These are phyloP conservation scores for Pyrrhura leucotis DNA, from an alignment of 2,797 vertebrate genomes.

Conservation along the genomic window DNA sequence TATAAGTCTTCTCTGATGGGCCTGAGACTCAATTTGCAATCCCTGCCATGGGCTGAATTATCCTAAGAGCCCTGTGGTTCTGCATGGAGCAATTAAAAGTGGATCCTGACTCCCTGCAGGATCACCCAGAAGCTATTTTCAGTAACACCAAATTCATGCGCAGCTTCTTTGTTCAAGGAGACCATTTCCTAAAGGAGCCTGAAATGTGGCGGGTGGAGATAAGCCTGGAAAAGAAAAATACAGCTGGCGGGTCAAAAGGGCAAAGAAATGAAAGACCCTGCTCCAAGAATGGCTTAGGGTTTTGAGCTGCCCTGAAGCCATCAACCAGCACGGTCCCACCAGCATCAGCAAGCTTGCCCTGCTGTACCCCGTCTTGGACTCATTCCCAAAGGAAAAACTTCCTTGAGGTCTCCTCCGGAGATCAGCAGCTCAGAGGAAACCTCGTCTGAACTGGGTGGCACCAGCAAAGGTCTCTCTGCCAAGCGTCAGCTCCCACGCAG, in stretches of 20 bases:
- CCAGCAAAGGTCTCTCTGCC: background rate
- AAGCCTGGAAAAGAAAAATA: conserved; percentile 56
- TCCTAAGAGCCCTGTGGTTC: background rate
- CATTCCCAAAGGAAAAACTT: background rate
- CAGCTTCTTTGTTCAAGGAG: conserved; percentile 31
- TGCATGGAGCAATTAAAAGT: conserved; percentile 38
- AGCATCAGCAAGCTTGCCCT: accelerated
- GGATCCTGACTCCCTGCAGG: background rate
- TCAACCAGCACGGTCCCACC: accelerated
- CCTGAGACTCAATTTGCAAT: background rate
- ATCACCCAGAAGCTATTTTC: conserved; percentile 37
- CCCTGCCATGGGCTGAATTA: background rate
- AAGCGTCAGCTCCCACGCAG: background rate
- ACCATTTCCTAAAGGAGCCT: background rate
- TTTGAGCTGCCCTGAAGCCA: background rate
- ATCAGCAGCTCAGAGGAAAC: background rate
- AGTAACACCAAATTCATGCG: background rate
- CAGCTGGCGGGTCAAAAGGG: background rate
- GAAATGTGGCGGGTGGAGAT: conserved; percentile 31
- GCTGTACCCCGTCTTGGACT: background rate
- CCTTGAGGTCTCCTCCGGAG: background rate
- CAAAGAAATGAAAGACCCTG: background rate
- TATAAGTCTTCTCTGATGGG: background rate
- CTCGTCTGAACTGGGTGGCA: background rate
- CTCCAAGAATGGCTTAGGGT: background rate